phyloP scores from a whole-genome alignment of 64 coral and sea anemone species.

The Actinia equina region DNA sequence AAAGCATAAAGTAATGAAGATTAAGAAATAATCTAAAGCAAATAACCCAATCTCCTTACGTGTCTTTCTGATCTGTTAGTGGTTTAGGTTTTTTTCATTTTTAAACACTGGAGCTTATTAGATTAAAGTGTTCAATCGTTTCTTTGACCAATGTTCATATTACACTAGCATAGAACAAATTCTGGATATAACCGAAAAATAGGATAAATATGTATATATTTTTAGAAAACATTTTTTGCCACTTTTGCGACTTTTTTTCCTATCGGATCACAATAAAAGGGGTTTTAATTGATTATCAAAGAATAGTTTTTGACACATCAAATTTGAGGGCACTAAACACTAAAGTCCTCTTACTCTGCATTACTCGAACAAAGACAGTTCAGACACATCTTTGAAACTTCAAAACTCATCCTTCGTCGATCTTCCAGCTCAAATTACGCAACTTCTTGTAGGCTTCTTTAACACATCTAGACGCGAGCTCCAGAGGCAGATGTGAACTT shows the following conservation, averaged over 20 bases:
- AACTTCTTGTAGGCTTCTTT: not conserved
- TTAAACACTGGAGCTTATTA: not conserved
- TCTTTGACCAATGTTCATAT: not conserved
- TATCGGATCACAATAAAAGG: not conserved
- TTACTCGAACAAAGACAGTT: slow-evolving; percentile 2
- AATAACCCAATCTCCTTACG: not conserved
- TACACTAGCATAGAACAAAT: not conserved
- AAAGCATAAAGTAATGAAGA: slow-evolving; percentile 5
- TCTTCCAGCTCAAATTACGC: not conserved
- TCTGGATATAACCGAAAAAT: not conserved
- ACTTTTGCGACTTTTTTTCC: not conserved
- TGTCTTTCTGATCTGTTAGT: slow-evolving; percentile 4
- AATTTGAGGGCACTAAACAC: slow-evolving; percentile 30
- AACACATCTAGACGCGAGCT: not conserved
- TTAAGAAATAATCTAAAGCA: not conserved
- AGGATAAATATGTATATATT: not conserved
- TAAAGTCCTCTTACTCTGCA: slow-evolving; percentile 11
- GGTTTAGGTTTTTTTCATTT: not conserved
- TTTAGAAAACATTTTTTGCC: not conserved
- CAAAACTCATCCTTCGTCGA: not conserved
- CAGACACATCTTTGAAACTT: not conserved
- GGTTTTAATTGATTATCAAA: slow-evolving; percentile 5
- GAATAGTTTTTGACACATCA: slow-evolving; percentile 25
- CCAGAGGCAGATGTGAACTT: not conserved
- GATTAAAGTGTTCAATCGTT: not conserved